Evolutionary conservation across 2,113 vertebrate species (phyloP), one percentile per base, ranked within the genome.

Genomic region (Daubentonia madagascariensis): DNA sequence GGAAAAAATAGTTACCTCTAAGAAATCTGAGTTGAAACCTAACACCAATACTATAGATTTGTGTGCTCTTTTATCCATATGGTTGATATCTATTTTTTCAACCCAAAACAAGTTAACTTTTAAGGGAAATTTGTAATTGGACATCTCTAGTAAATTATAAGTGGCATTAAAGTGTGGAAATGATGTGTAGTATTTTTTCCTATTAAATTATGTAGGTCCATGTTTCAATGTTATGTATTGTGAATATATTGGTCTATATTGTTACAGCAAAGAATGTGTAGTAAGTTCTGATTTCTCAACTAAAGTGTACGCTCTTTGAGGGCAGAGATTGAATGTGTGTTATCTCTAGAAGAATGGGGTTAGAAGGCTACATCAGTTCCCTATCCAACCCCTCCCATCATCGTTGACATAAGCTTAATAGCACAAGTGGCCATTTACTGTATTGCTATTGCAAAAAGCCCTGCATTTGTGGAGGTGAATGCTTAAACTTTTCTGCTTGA

Each of bases 231-330:
- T 90, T 76, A 52, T 14, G 8, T 84, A 73, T 75, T 40, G 10
- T 89, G n/a, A 89, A 78, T 16, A 76, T 37, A 48, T 85, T 61
- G 50, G 43, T 86, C 43, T 95, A 30, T 65, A 30, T 65, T 85
- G 28, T 76, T 80, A 48, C 9, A 84, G 16, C 81, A 93, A 14
- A 91, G 22, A 78, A 68, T 48, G 59, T 89, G 78, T 50, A 25
- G 73, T 96, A 90, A 91, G 48, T 12, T 61, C 68, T 25, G 11
- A 17, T 91, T 94, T 95, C 75, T 95, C 70, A 94, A 52, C 45
- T 76, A 72, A 92, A 85, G 40, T 43, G 14, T 89, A 89, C 94
- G 43, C 28, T 86, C 59, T 89, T 81, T 52, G 67, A 94, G 22
- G 25, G 57, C 59, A 54, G 72, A 93, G 5, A 40, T 57, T 91